Base-by-base conservation (phyloP, 2,113 vertebrate species). In the Onychostoma macrolepis region DNA sequence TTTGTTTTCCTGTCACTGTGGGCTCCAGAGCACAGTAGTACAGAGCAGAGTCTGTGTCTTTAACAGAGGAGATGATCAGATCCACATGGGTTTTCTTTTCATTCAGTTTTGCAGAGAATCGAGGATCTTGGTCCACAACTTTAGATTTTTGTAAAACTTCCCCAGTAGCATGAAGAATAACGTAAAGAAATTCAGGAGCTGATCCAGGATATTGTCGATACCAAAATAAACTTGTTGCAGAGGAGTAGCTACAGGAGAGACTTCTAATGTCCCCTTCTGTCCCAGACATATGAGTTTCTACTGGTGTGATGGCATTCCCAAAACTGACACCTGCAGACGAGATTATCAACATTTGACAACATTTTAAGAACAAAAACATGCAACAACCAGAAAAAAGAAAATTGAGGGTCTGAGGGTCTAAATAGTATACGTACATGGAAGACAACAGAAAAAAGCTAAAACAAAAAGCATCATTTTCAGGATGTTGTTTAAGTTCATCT, bases 1-100 rank as follows among this genome's bases (percentile, higher is more conserved):
- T 36, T 36, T 36, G 33, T 36, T 45, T 45, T 82, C 15, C 36
- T 65, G 80, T 45, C 58, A 82, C 36, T 67, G 58, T 65, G 80
- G n/a, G 58, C 58, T 1, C 3, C 58, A 82, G 6, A 4, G 85
- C 58, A 26, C 80, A 81, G 13, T 81, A 43, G 36, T 82, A 65
- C n/a, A 82, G 5, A 9, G 4, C 80, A 15, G 45, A 78, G 26
- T 56, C 61, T 71, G 43, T 28, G 17, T 41, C 4, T 53, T 24
- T 26, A 36, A 4, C 53, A n/a, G 50, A 24, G 19, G 53, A 80
- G 53, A 80, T 80, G 21, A 8, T 5, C 33, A 80, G 30, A 61
- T 6, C 0, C 53, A 80, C 50, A 13, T 12, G 12, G 12, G 36
- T 81, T 26, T 43, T 81, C n/a, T 65, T 7, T 28, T 65, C 38